phyloP scores from a whole-genome alignment of 2,113 vertebrate genomes.

The Pelusios castaneus region DNA sequence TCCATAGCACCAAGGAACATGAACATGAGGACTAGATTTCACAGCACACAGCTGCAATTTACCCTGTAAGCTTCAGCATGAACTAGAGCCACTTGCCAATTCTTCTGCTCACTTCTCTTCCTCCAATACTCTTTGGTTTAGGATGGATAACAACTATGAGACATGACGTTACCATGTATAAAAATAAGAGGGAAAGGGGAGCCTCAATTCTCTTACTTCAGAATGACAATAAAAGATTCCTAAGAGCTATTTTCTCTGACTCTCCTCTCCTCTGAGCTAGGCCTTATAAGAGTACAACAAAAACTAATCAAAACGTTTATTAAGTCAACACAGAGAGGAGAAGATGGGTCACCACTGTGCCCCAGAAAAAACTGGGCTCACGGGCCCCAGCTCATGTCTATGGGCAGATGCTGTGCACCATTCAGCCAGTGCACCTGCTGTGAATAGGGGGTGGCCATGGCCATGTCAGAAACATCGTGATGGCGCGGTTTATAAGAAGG shows the following conservation, averaged over 20 bases:
- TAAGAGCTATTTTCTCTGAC: background rate
- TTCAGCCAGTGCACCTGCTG: background rate
- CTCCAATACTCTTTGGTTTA: background rate
- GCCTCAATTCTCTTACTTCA: background rate
- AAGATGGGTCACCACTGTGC: background rate
- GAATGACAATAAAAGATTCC: background rate
- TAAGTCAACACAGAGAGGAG: background rate
- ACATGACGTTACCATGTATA: fast-evolving
- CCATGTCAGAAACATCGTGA: background rate
- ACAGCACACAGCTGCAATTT: background rate
- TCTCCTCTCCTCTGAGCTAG: background rate
- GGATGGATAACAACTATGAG: background rate
- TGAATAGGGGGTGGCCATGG: background rate
- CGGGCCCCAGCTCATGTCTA: background rate
- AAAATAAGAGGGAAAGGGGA: background rate
- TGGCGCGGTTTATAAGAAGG: background rate
- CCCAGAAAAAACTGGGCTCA: background rate
- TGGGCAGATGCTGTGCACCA: background rate
- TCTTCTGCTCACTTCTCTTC: background rate
- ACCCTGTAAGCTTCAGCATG: background rate
- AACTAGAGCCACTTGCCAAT: background rate
- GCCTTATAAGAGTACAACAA: background rate
- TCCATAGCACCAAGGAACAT: fast-evolving
- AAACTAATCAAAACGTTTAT: fast-evolving
- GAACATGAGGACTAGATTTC: background rate